A percentile compares a stretch with the other conserved stretches of the same genome.
Evolutionary conservation across 2,113 vertebrate genomes (phyloP).

Genomic region (Grus americana): DNA sequence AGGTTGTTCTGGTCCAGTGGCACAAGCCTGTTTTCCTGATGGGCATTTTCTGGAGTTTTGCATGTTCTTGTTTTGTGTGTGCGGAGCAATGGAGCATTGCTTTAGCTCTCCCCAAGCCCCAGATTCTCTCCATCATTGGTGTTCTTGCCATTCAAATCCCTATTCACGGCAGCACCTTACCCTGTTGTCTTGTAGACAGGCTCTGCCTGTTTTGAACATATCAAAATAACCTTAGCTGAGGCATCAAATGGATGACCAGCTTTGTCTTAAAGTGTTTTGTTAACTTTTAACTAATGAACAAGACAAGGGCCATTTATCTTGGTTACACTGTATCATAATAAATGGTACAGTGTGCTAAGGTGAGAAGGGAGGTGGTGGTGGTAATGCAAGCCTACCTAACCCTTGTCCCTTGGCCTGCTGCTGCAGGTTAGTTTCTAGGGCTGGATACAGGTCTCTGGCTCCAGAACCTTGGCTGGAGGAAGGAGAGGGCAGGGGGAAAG

Average conservation of each 20-base stretch:
- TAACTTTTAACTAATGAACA: neutral
- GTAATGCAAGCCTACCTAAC: neutral
- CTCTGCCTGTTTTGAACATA: neutral
- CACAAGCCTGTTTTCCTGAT: neutral
- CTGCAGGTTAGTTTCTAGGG: neutral
- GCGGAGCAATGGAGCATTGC: neutral
- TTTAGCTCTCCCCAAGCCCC: neutral
- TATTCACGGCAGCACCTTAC: neutral
- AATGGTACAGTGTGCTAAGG: neutral
- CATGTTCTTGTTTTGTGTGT: neutral
- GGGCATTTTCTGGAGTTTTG: neutral
- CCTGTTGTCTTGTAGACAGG: neutral
- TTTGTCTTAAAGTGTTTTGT: neutral
- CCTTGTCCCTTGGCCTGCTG: neutral
- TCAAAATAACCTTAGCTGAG: neutral
- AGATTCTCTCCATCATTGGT: neutral
- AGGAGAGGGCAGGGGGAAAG: neutral
- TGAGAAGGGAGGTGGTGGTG: neutral
- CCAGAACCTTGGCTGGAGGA: neutral
- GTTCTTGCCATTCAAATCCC: neutral
- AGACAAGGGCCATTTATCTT: neutral
- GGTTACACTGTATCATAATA: neutral
- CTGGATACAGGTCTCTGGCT: neutral
- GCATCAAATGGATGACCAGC: neutral
- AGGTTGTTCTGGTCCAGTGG: neutral